Base-by-base conservation (phyloP, 1,140 invertebrate species). In the Anastrepha ludens region DNA sequence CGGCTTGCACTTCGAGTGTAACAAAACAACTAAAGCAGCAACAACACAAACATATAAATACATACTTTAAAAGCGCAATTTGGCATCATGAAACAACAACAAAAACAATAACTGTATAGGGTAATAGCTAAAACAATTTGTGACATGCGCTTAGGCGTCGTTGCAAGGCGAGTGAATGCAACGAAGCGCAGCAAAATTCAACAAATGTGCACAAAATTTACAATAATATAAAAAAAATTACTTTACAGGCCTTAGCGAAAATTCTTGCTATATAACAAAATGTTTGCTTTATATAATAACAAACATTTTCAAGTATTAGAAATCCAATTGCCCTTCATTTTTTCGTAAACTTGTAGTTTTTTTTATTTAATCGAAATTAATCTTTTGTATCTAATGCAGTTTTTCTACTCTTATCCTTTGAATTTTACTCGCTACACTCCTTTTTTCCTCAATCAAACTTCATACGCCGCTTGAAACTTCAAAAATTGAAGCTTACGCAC, bases 1-100 rank as follows among this genome's bases (percentile, higher is more conserved):
- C 85, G 62, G 47, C 47, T 86, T 86, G 60, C 85, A 86, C 29
- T 62, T 64, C 29, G 29, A 55, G n/a, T 81, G 74, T 29, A 20
- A 55, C 44, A 29, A 58, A 81, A 81, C 17, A 81, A 50, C 50
- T 81, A 9, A 55, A 20, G 4, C 41, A 50, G n/a, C 41, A 74
- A 74, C 47, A 81, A 81, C 3, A 58, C 15, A 50, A 13, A 29
- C 2, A 15, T n/a, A 81, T 9, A 15, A 13, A 15, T 17, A 13
- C 60, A 62, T 29, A 17, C 15, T 62, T 17, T 17, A 62, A 17
- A 17, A 13, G 60, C 15, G n/a, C 9, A 62, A 55, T 55, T 55
- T 55, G 6, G 13, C 39, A 81, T 20, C 8, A 81, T 5, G 20
- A 55, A 81, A 29, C 50, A 81, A 81, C 9, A 58, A 58, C 50